Evolutionary conservation across 2,113 vertebrate genomes (phyloP), one percentile per base, ranked within the genome.

Genomic region (Xiphophorus couchianus): DNA sequence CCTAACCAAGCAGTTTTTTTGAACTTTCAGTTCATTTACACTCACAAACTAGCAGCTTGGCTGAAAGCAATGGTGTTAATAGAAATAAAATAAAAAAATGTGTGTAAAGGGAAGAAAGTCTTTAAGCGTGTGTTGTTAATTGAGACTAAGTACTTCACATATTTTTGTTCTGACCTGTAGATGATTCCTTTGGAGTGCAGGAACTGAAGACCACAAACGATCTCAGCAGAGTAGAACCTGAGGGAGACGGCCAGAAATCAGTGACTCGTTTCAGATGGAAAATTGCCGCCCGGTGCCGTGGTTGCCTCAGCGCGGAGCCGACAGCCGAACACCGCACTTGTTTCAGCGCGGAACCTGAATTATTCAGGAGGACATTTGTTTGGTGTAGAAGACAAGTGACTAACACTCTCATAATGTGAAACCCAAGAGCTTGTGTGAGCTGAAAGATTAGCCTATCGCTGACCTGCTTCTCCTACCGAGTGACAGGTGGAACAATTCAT

Each of bases 211-310:
- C 98, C 98, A 84, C 97, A 98, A 69, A 97, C 76, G 77, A 99
- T 99, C 93, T 99, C 98, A 37, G 98, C 96, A 31, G 94, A 95
- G 17, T 99, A 99, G 92, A 98, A 99, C 94, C 98, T 99, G 91
- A n/a, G 8, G 81, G 51, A 17, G 76, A 85, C 27, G 70, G 75
- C 71, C 74, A 69, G 58, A 68, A 37, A 67, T 86, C 71, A 81
- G 42, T 35, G 0, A 48, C 27, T 77, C 44, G 62, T 62, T 77
- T 69, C 62, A 31, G 63, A 62, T 67, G 68, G 66, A 66, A 75
- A 68, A 42, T 60, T 66, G 42, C 67, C 74, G 15, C 66, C 48
- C 65, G 14, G 25, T 12, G 2, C 33, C 31, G 14, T 2, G 15
- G 63, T 64, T 25, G 39, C 39, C 78, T 65, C 54, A 44, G 65